A percentile compares a stretch with the other conserved stretches of the same genome.
phyloP scores from a whole-genome alignment of 2,797 vertebrate genomes.

The Otolemur crassicaudatus region DNA sequence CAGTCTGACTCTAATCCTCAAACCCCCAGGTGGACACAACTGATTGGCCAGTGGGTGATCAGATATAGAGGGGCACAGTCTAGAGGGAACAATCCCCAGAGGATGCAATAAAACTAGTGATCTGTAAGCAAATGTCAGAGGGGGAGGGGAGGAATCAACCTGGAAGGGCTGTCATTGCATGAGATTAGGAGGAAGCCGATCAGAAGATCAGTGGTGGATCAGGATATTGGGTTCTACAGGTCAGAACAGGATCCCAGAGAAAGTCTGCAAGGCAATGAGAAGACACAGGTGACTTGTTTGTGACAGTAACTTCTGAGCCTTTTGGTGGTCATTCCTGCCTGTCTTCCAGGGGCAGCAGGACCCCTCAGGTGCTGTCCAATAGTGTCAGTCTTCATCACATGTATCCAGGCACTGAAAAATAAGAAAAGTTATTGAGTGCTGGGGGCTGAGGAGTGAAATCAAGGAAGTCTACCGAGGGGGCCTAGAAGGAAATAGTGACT shows the following conservation, averaged over 20 bases:
- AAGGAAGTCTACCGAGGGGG: not conserved
- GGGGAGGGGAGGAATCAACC: not conserved
- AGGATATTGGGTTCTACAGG: not conserved
- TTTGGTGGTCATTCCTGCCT: not conserved
- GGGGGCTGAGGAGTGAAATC: rapidly evolving
- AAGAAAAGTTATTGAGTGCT: not conserved
- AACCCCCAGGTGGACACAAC: not conserved
- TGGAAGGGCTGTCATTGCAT: not conserved
- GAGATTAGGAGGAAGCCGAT: not conserved
- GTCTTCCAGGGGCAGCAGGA: not conserved
- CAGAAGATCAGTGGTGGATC: not conserved
- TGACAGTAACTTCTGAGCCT: not conserved
- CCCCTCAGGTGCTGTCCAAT: not conserved
- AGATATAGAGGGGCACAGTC: not conserved
- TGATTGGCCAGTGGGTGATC: not conserved
- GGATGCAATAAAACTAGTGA: not conserved
- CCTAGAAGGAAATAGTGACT: not conserved
- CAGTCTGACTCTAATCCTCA: not conserved
- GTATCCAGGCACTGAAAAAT: not conserved
- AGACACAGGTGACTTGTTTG: not conserved
- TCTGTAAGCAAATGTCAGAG: not conserved
- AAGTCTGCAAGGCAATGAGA: not conserved
- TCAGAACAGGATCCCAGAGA: not conserved
- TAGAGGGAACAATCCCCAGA: not conserved
- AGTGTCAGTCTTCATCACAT: not conserved